A percentile compares a stretch with the other conserved stretches of the same genome.
These are phyloP conservation scores for Protobothrops flavoviridis DNA, from an alignment of 2,113 vertebrate species.

Conservation along the genomic window DNA sequence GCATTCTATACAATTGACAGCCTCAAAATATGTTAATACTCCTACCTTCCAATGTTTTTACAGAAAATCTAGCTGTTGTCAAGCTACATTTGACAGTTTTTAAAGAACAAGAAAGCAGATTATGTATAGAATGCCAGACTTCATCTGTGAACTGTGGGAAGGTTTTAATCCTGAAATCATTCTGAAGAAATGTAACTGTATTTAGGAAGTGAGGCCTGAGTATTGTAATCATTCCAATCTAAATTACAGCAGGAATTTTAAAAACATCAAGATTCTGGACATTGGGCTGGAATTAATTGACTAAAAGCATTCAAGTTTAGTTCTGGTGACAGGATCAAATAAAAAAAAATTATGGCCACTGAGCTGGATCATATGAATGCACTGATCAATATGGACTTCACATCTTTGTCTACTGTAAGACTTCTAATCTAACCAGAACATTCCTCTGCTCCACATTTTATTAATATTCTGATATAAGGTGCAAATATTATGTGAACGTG, in stretches of 20 bases:
- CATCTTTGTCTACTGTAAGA: neutral
- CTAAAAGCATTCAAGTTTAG: neutral
- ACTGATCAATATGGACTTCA: neutral
- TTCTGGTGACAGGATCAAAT: neutral
- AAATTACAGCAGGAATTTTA: neutral
- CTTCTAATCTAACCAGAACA: neutral
- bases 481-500: neutral
- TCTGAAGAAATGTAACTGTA: neutral
- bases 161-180: neutral
- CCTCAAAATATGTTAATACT: neutral
- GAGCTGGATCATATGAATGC: neutral
- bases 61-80: neutral
- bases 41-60: conserved; percentile 14
- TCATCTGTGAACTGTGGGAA: conserved; percentile 8
- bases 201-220: neutral
- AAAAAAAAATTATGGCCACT: neutral
- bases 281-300: neutral
- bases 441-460: neutral
- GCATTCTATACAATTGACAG: neutral
- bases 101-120: conserved; percentile 23
- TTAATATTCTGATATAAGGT: neutral
- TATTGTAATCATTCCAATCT: neutral
- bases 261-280: neutral
- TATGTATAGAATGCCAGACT: conserved; percentile 12
- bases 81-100: conserved; percentile 13